These are phyloP conservation scores for Labroides dimidiatus DNA, from an alignment of 2,797 vertebrate genomes.

Conservation along the genomic window DNA sequence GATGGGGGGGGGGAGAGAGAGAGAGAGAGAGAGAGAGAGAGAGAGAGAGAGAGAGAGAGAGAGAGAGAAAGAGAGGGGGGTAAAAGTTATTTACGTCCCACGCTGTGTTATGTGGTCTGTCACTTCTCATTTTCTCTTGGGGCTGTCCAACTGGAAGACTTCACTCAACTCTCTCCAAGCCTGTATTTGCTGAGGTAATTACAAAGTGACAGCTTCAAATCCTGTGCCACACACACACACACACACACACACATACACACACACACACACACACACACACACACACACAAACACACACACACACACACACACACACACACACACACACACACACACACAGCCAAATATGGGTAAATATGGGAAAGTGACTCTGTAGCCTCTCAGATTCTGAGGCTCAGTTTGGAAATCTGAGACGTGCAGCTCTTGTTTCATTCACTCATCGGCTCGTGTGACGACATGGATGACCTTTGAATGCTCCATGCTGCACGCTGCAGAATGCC, in stretches of 20 bases:
- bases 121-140: slow-evolving; percentile 80
- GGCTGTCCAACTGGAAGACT: slow-evolving; percentile 72
- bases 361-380: slow-evolving; percentile 29
- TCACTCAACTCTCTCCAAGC: slow-evolving; percentile 76
- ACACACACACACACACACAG: slow-evolving; percentile 17
- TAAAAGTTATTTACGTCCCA: slow-evolving; percentile 80
- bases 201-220: slow-evolving; percentile 81
- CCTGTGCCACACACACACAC: slow-evolving; percentile 51
- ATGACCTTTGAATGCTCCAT: slow-evolving; percentile 20
- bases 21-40: slow-evolving; percentile 18
- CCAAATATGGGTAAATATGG: slow-evolving; percentile 40
- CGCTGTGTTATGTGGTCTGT: slow-evolving; percentile 78
- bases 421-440: slow-evolving; percentile 26
- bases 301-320: slow-evolving; percentile 19
- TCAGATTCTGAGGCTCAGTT: slow-evolving; percentile 18
- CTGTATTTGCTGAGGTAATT: slow-evolving; percentile 81
- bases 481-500: neutral
- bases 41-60: slow-evolving; percentile 19
- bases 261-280: slow-evolving; percentile 24
- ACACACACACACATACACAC: slow-evolving; percentile 23
- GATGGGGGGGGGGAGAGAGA: slow-evolving; percentile 15
- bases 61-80: slow-evolving; percentile 30
- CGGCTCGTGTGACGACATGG: neutral
- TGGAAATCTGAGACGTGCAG: slow-evolving; percentile 7
- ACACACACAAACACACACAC: slow-evolving; percentile 1